These are phyloP conservation scores for Macropis europaea DNA, from an alignment of 2,888 invertebrate genomes.

Conservation along the genomic window DNA sequence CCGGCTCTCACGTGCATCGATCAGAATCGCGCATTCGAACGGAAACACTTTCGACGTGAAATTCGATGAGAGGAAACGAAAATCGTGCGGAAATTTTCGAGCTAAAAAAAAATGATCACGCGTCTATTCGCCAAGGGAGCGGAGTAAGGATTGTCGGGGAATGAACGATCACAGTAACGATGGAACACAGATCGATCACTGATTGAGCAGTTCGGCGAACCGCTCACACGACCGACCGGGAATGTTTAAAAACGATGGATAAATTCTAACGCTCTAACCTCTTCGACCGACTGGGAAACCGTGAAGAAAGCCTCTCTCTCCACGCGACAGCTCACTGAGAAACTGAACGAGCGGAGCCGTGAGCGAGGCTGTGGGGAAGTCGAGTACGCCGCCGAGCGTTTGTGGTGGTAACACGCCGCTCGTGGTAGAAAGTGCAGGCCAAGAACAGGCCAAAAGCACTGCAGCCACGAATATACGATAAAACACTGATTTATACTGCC, in stretches of 20 bases:
- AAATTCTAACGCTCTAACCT: slow-evolving; percentile 51
- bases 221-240: not conserved
- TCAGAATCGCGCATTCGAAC: not conserved
- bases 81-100: not conserved
- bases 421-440: slow-evolving; percentile 45
- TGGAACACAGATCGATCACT: slow-evolving; percentile 18
- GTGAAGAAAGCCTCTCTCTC: slow-evolving; percentile 37
- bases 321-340: slow-evolving; percentile 44
- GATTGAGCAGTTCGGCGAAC: not conserved
- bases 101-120: not conserved
- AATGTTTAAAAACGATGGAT: slow-evolving; percentile 2
- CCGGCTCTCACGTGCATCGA: too few relatives aligned
- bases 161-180: slow-evolving; percentile 12
- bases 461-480: not conserved
- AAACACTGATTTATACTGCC: too few relatives aligned
- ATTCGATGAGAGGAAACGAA: not conserved
- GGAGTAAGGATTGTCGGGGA: not conserved
- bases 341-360: slow-evolving; percentile 45
- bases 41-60: not conserved
- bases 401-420: slow-evolving; percentile 41
- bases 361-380: slow-evolving; percentile 34
- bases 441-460: slow-evolving; percentile 19
- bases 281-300: slow-evolving; percentile 35
- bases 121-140: not conserved
- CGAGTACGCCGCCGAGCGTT: slow-evolving; percentile 8